Evolutionary conservation across 2,888 invertebrate genomes (phyloP).

Genomic region (Patella ulyssiponensis): DNA sequence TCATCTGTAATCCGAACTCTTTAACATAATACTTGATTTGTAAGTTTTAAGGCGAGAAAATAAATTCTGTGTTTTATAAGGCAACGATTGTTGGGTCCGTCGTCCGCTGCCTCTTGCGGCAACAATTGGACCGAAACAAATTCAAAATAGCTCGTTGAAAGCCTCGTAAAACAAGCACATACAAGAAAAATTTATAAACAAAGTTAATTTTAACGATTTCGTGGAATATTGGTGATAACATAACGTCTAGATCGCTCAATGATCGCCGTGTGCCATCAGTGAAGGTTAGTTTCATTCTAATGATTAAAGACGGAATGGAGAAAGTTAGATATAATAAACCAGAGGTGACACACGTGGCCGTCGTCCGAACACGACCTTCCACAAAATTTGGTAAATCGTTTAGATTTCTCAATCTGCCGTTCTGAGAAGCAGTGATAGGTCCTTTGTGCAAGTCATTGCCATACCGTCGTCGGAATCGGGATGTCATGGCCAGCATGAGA

Average conservation of each 20-base stretch:
- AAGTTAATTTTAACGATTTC: constrained; percentile 26
- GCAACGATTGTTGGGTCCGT: background rate
- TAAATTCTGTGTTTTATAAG: background rate
- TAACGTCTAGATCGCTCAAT: constrained; percentile 12
- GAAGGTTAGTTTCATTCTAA: constrained; percentile 29
- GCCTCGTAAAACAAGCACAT: constrained; percentile 13
- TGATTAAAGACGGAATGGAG: constrained; percentile 34
- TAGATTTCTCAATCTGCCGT: background rate
- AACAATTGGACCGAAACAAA: background rate
- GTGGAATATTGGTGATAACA: constrained; percentile 30
- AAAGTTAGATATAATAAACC: constrained; percentile 36
- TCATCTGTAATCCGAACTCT: too few species aligned
- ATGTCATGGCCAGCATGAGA: constrained; percentile 16
- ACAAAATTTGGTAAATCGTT: constrained; percentile 26
- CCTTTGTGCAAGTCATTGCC: constrained; percentile 1
- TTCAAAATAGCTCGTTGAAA: constrained; percentile 15
- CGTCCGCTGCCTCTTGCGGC: background rate
- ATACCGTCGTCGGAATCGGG: background rate
- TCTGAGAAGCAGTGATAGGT: background rate
- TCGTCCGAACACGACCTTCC: constrained; percentile 27
- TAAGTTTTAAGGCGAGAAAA: too few species aligned
- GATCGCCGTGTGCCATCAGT: constrained; percentile 8
- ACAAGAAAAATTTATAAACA: constrained; percentile 26
- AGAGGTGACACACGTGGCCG: constrained; percentile 30
- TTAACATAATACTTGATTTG: too few species aligned